These are phyloP conservation scores for Rafetus swinhoei DNA, from an alignment of 2,113 vertebrate genomes.

Conservation along the genomic window DNA sequence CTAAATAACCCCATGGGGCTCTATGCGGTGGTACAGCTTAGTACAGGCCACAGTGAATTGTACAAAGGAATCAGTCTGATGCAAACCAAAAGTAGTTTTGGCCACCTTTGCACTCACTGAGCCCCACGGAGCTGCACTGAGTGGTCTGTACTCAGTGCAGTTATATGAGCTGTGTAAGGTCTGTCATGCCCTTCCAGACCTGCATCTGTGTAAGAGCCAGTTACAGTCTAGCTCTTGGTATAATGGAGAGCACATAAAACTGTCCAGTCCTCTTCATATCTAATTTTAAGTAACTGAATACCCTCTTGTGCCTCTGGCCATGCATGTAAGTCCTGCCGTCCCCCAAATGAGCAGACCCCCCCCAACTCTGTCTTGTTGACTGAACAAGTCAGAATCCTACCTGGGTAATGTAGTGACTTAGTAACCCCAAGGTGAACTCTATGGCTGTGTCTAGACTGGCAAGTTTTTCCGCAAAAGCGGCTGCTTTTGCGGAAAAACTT, in stretches of 20 bases:
- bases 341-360: no score
- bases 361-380: background rate
- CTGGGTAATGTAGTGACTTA: background rate
- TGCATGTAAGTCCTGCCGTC: background rate
- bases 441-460: no score
- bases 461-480: no score
- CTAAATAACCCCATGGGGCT: background rate
- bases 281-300: background rate
- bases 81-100: background rate
- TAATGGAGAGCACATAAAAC: background rate
- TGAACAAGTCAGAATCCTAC: background rate
- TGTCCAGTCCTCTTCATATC: background rate
- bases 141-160: background rate
- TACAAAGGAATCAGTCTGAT: background rate
- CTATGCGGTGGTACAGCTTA: background rate
- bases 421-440: background rate
- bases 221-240: slow-evolving; percentile 32
- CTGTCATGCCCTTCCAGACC: background rate
- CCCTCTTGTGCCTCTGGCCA: background rate
- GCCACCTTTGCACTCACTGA: background rate
- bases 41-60: background rate
- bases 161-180: background rate
- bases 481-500: no score
- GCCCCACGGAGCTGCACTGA: background rate
- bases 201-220: background rate